These are phyloP conservation scores for Nyctereutes procyonoides DNA, from an alignment of 2,113 vertebrate genomes.

Conservation along the genomic window DNA sequence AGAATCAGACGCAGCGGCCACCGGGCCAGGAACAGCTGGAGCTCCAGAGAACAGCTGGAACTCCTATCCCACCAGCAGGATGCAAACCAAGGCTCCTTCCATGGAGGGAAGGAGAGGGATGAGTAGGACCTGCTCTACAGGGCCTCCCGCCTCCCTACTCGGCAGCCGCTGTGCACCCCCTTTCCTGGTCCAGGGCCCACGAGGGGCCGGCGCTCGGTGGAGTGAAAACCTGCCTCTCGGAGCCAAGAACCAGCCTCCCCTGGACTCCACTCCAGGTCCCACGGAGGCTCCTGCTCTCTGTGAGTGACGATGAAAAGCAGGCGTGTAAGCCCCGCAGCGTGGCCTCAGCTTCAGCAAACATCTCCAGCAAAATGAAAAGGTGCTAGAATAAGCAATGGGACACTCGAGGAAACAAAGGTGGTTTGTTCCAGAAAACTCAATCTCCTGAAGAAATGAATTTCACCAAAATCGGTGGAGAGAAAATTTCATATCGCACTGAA, in stretches of 20 bases:
- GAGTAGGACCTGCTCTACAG: fast-evolving
- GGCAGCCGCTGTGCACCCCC: background rate
- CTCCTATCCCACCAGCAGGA: fast-evolving
- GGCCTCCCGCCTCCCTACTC: fast-evolving
- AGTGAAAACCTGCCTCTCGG: background rate
- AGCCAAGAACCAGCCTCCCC: fast-evolving
- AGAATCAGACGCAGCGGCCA: fast-evolving
- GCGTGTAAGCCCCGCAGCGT: fast-evolving
- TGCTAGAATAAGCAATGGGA: background rate
- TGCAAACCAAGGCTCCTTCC: fast-evolving
- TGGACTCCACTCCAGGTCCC: background rate
- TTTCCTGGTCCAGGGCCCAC: fast-evolving
- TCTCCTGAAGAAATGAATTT: constrained; percentile 32
- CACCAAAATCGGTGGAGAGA: constrained; percentile 15
- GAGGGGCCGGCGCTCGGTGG: fast-evolving
- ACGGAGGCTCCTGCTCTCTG: fast-evolving
- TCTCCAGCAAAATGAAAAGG: background rate
- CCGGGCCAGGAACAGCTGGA: background rate
- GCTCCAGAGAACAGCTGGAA: background rate
- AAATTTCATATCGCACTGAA: background rate
- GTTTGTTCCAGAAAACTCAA: constrained; percentile 57
- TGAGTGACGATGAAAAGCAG: fast-evolving
- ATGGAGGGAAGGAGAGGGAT: fast-evolving
- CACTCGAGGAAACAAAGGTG: background rate
- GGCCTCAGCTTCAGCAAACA: background rate